Percentiles rank a stretch among this genome's conserved stretches.
Conservation (phyloP, 2,888 invertebrate genomes). For the Physocephala rufipes region DNA sequence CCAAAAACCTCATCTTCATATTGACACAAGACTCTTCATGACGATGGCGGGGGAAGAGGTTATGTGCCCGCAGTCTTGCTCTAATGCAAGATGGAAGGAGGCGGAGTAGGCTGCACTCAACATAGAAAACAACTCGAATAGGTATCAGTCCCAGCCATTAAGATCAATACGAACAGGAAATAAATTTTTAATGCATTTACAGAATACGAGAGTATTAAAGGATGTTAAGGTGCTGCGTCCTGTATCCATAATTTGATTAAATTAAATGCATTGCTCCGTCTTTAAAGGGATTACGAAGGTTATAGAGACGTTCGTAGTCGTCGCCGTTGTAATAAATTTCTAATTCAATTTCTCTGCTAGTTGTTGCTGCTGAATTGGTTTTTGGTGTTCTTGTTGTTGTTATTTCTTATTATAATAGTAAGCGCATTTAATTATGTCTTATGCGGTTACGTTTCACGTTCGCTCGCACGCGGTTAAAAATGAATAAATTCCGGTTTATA, state of each 20-base stretch:
- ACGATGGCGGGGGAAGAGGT: too few species aligned
- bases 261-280: conserved; percentile 23
- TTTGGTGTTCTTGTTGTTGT: not conserved
- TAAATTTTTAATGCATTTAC: conserved; percentile 39
- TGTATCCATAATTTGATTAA: conserved; percentile 6
- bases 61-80: too few species aligned
- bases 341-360: conserved; percentile 32
- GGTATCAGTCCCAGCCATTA: conserved; percentile 24
- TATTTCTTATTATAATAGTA: not conserved
- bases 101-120: not conserved
- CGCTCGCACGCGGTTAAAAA: not conserved
- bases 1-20: not conserved
- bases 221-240: not conserved
- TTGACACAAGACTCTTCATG: not conserved
- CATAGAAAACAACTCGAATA: not conserved
- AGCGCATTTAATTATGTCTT: conserved; percentile 26
- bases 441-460: not conserved
- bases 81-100: not conserved
- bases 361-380: not conserved
- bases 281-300: not conserved
- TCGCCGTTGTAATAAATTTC: conserved; percentile 27
- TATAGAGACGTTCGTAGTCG: not conserved
- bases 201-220: conserved; percentile 22
- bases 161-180: conserved; percentile 15
- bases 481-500: not conserved